phyloP scores from a whole-genome alignment of 1,140 invertebrate species.

The Prorops nasuta region DNA sequence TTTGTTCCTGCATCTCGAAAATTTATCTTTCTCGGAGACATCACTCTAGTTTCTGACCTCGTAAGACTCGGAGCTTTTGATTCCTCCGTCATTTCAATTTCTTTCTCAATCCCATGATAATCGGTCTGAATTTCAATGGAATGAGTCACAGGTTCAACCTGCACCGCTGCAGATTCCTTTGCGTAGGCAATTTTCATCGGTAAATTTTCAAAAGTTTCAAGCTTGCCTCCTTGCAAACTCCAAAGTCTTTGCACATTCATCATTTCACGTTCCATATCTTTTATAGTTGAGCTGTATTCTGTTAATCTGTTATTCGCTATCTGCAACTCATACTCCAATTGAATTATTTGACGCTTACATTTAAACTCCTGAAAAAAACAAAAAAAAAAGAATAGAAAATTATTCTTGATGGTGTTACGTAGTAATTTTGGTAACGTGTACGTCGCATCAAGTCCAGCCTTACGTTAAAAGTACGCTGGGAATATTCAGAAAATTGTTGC shows the following conservation, averaged over 20 bases:
- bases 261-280: slow-evolving; percentile 38
- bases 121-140: no score
- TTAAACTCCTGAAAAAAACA: slow-evolving; percentile 34
- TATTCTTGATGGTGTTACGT: neutral
- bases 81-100: no score
- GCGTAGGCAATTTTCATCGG: no score
- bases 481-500: slow-evolving; percentile 38
- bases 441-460: no score
- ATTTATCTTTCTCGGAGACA: no score
- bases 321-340: slow-evolving; percentile 38
- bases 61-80: no score
- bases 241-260: slow-evolving; percentile 37
- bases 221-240: slow-evolving; percentile 17
- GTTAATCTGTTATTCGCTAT: slow-evolving; percentile 23
- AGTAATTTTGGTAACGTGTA: no score
- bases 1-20: neutral
- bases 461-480: slow-evolving; percentile 37
- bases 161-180: no score
- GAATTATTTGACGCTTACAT: slow-evolving; percentile 34
- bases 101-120: no score
- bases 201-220: neutral
- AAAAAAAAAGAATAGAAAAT: slow-evolving; percentile 4
- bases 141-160: no score
- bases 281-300: slow-evolving; percentile 34
- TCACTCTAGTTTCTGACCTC: no score